Conservation (phyloP, 2,797 vertebrate genomes). For the Dendrocincla fuliginosa region DNA sequence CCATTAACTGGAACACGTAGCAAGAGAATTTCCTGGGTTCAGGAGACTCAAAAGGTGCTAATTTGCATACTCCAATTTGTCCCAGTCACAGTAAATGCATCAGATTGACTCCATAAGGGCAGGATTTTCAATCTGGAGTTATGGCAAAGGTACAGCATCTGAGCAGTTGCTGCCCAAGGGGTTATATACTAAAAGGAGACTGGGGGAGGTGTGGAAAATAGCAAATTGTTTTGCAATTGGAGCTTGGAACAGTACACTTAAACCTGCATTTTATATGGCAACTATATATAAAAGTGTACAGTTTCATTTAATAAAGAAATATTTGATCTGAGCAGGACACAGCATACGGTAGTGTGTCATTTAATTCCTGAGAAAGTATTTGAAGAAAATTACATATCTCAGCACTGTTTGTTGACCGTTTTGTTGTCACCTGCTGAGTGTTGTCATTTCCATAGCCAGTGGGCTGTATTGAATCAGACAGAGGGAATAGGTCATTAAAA, state of each 20-base stretch:
- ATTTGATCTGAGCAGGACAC: constrained; percentile 73
- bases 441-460: constrained; percentile 81
- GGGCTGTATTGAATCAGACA: constrained; percentile 77
- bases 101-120: neutral
- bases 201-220: neutral
- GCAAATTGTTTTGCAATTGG: constrained; percentile 63
- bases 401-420: constrained; percentile 77
- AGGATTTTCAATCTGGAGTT: constrained; percentile 39
- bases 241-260: constrained; percentile 58
- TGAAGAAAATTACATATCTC: constrained; percentile 79
- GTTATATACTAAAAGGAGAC: constrained; percentile 15
- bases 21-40: constrained; percentile 24
- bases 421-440: constrained; percentile 80
- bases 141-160: neutral
- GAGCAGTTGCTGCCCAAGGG: neutral
- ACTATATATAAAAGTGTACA: constrained; percentile 2
- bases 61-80: constrained; percentile 26
- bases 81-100: neutral
- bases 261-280: constrained; percentile 59
- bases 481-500: constrained; percentile 80
- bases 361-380: constrained; percentile 75
- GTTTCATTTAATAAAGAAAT: constrained; percentile 79
- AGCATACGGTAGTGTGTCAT: constrained; percentile 70
- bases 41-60: constrained; percentile 24
- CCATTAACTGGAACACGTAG: neutral